Conservation (phyloP, 2,113 vertebrate genomes). For the Oryzias curvinotus region DNA sequence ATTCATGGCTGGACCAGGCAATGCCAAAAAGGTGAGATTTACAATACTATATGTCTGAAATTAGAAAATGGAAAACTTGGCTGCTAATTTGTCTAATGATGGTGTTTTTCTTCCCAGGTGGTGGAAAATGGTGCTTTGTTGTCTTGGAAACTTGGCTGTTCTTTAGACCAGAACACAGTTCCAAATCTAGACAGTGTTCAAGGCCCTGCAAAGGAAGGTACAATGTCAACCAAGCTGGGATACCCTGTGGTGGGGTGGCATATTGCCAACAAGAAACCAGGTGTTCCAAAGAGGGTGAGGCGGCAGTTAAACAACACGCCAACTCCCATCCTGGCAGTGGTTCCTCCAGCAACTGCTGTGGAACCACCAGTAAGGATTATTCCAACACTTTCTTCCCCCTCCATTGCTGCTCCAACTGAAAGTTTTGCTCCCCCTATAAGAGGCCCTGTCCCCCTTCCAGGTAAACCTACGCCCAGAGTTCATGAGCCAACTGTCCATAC, state of each 20-base stretch:
- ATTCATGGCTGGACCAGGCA: slow-evolving; percentile 97
- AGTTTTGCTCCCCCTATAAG: slow-evolving; percentile 85
- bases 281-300: slow-evolving; percentile 87
- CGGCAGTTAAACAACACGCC: slow-evolving; percentile 89
- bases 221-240: slow-evolving; percentile 92
- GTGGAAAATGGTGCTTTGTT: slow-evolving; percentile 95
- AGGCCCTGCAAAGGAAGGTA: slow-evolving; percentile 90
- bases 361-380: slow-evolving; percentile 89
- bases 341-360: slow-evolving; percentile 84
- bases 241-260: slow-evolving; percentile 98
- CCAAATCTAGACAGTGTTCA: slow-evolving; percentile 91
- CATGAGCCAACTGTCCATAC: slow-evolving; percentile 88
- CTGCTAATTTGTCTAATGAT: background rate
- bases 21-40: slow-evolving; percentile 86
- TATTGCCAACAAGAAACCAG: slow-evolving; percentile 96
- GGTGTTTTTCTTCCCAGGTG: slow-evolving; percentile 65
- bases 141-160: slow-evolving; percentile 96
- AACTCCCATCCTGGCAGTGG: slow-evolving; percentile 82
- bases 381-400: slow-evolving; percentile 89
- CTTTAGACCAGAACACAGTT: slow-evolving; percentile 89
- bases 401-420: slow-evolving; percentile 87
- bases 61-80: no score
- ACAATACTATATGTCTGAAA: background rate
- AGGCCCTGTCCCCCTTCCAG: slow-evolving; percentile 85
- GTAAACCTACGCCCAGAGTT: slow-evolving; percentile 89